Base-by-base conservation (phyloP, 2,113 vertebrate genomes). In the Bos indicus region DNA sequence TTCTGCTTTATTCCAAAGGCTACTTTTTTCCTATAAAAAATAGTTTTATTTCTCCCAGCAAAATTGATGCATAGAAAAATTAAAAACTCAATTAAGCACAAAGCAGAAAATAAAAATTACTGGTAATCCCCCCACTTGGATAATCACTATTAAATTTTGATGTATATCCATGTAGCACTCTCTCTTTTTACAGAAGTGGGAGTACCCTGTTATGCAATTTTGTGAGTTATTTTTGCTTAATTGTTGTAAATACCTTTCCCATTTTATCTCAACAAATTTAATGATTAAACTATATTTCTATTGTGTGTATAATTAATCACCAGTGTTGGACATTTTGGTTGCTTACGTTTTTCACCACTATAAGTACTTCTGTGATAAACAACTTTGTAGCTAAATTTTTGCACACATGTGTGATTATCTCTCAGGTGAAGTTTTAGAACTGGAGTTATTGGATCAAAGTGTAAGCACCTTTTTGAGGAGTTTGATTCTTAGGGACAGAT, bases 341-440 rank as follows among this genome's bases (percentile, higher is more conserved):
- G 11, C 46, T 96, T 60, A 17, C 77, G 3, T 90, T 80, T 92
- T 96, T 90, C 84, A 46, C 30, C 86, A 52, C 60, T 95, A 59
- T 92, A 91, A 88, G 74, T n/a, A 60, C 43, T 54, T 96, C 40
- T 91, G n/a, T 83, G 54, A 83, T 52, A 94, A 93, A 77, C 86
- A 95, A 89, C 26, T 48, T 89, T 80, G n/a, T 56, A 95, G 62
- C 28, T 71, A 96, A 60, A 86, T 62, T 46, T 97, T 95, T 77
- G 15, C 26, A 78, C 9, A 71, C 3, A 74, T 62, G 5, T 84
- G 12, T 74, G 43, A 88, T 54, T 93, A 59, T 88, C 30, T 97
- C 12, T 96, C 71, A 80, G 71, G 89, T 71, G 87, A 96, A 89
- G 56, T 51, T 48, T 33, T 90, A 19, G 23, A 91, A 52, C 48